Evolutionary conservation across 2,888 invertebrate genomes (phyloP), one percentile per base, ranked within the genome.

Genomic region (Caenorhabditis zanzibari): DNA sequence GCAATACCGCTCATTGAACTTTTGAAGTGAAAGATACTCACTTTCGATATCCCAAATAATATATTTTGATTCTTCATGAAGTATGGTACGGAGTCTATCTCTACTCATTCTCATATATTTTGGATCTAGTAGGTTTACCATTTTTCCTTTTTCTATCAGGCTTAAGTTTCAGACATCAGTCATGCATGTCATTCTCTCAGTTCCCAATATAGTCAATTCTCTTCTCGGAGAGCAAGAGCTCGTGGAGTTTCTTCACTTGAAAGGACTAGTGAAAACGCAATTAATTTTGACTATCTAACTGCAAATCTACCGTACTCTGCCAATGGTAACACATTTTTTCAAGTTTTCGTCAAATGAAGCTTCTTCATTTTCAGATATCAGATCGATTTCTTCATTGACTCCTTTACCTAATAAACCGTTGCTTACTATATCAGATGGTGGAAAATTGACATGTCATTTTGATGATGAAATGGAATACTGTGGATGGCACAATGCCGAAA

Each of bases 381-480:
- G 73, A 38, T 71, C 72, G 14, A 58, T 64, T 1, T 73, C 82
- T 12, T 72, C 79, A 3, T 28, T 82, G 12, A 38, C 41, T 22
- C 82, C 77, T 16, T 72, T 86, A 16, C 68, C 80, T 5, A 75
- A 73, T 26, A 68, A 76, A 54, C 77, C 85, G 7, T 56, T 64
- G 22, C 56, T 86, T 12, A 28, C 76, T 12, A 71, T 90, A 3
- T 61, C 64, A 2, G 88, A 86, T 26, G 90, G 90, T 26, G 90
- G 90, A 26, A 79, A 85, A 47, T 75, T 88, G 14, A 86, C 86
- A n/a, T 91, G 91, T 56, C 81, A 83, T n/a, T 91, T 91, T 64
- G 91, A 91, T 58, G 75, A 83, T 49, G 79, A 83, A 12, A 77
- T 85, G 52, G 91, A 91, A 77, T 85, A 68, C 44, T 91, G 91